Evolutionary conservation across 2,888 invertebrate genomes (phyloP), one percentile per base, ranked within the genome.

Genomic region (Tryphoninae sp.): DNA sequence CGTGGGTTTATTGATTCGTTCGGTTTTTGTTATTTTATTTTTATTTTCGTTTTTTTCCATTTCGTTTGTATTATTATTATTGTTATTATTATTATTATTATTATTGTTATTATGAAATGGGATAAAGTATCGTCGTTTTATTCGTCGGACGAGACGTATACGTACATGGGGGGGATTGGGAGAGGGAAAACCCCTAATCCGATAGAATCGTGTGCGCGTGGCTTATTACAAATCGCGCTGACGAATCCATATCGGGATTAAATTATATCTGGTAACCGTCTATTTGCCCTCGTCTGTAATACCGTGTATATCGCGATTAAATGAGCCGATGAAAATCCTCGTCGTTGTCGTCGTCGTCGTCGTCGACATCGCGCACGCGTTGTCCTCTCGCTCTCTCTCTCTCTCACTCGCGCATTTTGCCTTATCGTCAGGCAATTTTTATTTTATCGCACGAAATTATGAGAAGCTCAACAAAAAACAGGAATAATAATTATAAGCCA

Each of bases 231-330:
- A 74, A 78, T 81, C 69, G 64, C 69, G 76, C 67, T 74, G 78
- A 78, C 71, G 81, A 81, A 78, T 81, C 81, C 81, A 40, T n/a
- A 19, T 49, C 62, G 81, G 33, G 81, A 81, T 77, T 73, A 81
- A 78, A 68, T 45, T 45, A 23, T 77, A 68, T 78, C 62, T 8
- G 11, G 68, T 55, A 51, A 53, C 19, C 73, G 77, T 59, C 58
- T 67, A 45, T 61, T 71, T 61, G 59, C 45, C 40, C 3, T 53
- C 8, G 61, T 55, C 42, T 49, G 71, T 55, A 53, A 72, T 75
- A 42, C 16, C 26, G 23, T 67, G 61, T 45, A 61, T 59, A 74
- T 74, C 64, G 49, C 65, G 81, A 81, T 78, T 74, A 78, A 81
- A 78, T 74, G 73, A 73, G 33, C 33, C 68, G 78, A 51, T 79